phyloP scores from a whole-genome alignment of 2,888 invertebrate genomes.

The Tetanocera ferruginea region DNA sequence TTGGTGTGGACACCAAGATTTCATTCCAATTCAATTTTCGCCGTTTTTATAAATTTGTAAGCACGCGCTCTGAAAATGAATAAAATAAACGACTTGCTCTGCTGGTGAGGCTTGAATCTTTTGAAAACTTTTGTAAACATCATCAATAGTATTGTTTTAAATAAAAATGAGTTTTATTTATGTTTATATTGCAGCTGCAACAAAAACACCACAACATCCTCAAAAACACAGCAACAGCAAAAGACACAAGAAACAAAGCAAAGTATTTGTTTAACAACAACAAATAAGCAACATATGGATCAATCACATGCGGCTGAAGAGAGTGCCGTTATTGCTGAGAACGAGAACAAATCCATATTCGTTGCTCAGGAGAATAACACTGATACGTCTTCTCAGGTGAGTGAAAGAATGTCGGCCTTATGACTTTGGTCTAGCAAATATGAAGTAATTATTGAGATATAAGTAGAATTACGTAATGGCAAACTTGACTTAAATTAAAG shows the following conservation, averaged over 20 bases:
- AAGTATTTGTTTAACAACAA: background rate
- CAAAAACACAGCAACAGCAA: conserved; percentile 28
- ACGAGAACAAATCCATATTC: too few species aligned
- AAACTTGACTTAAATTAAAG: too few species aligned
- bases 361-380: too few species aligned
- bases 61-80: conserved; percentile 35
- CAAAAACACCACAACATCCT: conserved; percentile 53
- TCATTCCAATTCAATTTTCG: background rate
- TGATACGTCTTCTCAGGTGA: too few species aligned
- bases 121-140: background rate
- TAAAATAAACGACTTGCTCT: conserved; percentile 42
- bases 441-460: too few species aligned
- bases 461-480: too few species aligned
- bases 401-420: too few species aligned
- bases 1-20: background rate
- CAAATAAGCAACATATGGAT: conserved; percentile 1
- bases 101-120: conserved; percentile 43
- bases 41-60: background rate
- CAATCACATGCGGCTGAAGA: background rate
- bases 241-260: conserved; percentile 21
- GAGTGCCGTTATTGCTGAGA: background rate
- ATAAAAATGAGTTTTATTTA: background rate
- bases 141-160: background rate
- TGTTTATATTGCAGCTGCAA: conserved; percentile 52
- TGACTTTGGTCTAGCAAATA: too few species aligned